phyloP scores from a whole-genome alignment of 1,140 invertebrate genomes.

The Camponotus vicinus region DNA sequence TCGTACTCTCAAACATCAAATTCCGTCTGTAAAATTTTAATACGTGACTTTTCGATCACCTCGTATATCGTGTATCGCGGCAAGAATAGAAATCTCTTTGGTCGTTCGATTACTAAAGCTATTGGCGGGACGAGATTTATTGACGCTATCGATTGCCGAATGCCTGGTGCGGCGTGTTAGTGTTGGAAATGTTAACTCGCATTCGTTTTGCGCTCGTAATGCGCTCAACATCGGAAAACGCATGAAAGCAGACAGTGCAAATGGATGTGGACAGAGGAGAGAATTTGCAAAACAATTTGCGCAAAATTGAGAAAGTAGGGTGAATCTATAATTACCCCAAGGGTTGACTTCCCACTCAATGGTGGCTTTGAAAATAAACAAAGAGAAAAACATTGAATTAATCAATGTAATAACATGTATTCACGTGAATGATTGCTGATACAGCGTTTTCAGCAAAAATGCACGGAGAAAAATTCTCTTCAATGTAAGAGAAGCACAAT shows the following conservation, averaged over 20 bases:
- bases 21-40: neutral
- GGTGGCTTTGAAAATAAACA: conserved; percentile 73
- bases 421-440: neutral
- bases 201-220: conserved; percentile 52
- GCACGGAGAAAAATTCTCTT: neutral
- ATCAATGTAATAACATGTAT: conserved; percentile 38
- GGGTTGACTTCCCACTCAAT: conserved; percentile 68
- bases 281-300: conserved; percentile 55
- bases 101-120: conserved; percentile 60
- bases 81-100: conserved; percentile 64
- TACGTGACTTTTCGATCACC: conserved; percentile 24
- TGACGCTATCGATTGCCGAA: conserved; percentile 59
- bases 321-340: conserved; percentile 78
- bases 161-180: conserved; percentile 26
- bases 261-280: conserved; percentile 59
- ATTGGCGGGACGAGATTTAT: conserved; percentile 58
- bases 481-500: neutral
- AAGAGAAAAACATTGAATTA: conserved; percentile 59
- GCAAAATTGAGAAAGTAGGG: conserved; percentile 49
- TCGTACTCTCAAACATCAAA: neutral
- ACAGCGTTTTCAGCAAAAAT: neutral
- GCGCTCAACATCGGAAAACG: conserved; percentile 51
- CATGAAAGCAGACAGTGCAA: conserved; percentile 54
- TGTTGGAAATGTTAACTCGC: conserved; percentile 48
- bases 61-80: conserved; percentile 52